Base-by-base conservation (phyloP, 2,888 invertebrate species). In the Tyria jacobaeae region DNA sequence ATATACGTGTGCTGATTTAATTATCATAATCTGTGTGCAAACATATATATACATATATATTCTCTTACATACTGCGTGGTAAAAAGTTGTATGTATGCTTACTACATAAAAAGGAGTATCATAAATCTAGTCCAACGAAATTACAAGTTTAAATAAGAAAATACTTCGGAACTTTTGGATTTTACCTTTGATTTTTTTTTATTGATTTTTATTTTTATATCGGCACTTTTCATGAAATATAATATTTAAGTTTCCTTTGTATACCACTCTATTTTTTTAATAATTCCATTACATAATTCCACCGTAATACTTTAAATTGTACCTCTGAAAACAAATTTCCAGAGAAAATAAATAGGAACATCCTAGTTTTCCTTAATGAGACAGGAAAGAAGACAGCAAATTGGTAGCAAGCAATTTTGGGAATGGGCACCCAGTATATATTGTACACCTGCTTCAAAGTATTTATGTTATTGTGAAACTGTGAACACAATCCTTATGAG, bases 351-450 rank as follows among this genome's bases (percentile, higher is more conserved):
- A 69, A 64, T 64, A 66, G 71, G 59, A 75, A 75, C 71, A 68
- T 71, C 65, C 71, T 70, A 67, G 70, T 76, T 78, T 58, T 51
- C 61, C 61, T 61, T 76, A 79, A 82, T 80, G 81, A 76, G 75
- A 69, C 73, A 65, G 62, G 76, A 73, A 75, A 74, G 69, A 73
- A 62, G 64, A 57, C 61, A 76, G 71, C 71, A 77, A 79, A 79
- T 79, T 78, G 72, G 74, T 73, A 67, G 72, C 75, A 79, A 80
- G 76, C 78, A 85, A 86, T 85, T 81, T 81, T 65, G 76, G 49
- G 71, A 83, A 82, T 80, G 79, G 77, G 73, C 66, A 68, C 74
- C 79, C 55, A 73, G 79, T 73, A 79, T 78, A 71, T 74, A 71
- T 81, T 76, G 65, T 71, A 74, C 79, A 81, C 80, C 78, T 79